A percentile compares a stretch with the other conserved stretches of the same genome.
phyloP scores from a whole-genome alignment of 2,888 invertebrate genomes.

The Kryphioiulus occultus region DNA sequence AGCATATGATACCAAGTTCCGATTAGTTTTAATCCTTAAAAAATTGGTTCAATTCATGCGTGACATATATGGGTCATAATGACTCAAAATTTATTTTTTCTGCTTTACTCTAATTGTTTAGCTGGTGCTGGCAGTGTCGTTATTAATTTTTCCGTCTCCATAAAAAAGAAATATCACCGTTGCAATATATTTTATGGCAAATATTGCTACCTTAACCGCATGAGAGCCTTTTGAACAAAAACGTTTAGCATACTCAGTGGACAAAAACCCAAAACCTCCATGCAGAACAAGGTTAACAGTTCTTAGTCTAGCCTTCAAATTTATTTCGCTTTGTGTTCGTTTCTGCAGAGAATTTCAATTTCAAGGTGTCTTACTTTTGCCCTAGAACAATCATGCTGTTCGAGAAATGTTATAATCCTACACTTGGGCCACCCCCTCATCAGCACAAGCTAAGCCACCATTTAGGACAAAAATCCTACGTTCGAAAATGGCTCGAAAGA shows the following conservation, averaged over 20 bases:
- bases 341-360: constrained; percentile 7
- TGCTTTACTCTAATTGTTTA: not conserved
- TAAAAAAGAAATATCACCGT: not conserved
- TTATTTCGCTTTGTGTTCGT: constrained; percentile 11
- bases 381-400: not conserved
- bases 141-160: not conserved
- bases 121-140: not conserved
- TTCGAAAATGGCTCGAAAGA: not conserved
- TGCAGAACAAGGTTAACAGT: constrained; percentile 14
- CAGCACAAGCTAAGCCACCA: not conserved
- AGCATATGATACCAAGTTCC: not conserved
- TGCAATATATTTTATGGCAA: constrained; percentile 5
- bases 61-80: not conserved
- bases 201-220: not conserved
- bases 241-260: not conserved
- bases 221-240: not conserved
- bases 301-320: not conserved
- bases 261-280: constrained; percentile 13
- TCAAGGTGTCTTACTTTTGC: not conserved
- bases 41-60: not conserved
- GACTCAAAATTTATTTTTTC: not conserved
- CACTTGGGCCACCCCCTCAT: not conserved
- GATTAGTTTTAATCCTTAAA: not conserved
- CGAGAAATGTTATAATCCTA: not conserved
- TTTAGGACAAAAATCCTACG: not conserved